Percentiles rank a stretch among this genome's conserved stretches.
Conservation (phyloP, 2,797 vertebrate genomes). For the Chelidonichthys spinosus region DNA sequence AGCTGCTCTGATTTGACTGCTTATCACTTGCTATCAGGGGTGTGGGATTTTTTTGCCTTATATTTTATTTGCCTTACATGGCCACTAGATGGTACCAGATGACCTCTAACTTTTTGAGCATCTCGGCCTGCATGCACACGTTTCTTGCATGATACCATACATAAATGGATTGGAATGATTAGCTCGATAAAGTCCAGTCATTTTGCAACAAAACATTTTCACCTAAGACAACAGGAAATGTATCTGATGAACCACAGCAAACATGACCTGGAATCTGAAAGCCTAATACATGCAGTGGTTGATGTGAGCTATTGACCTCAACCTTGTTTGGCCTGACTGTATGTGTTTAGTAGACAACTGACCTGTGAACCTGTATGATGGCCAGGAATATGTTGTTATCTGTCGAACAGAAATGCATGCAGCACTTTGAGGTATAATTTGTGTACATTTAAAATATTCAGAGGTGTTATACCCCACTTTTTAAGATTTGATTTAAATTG, state of each 20-base stretch:
- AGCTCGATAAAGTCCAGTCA: background rate
- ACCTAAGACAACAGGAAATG: background rate
- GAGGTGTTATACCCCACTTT: background rate
- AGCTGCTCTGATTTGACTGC: background rate
- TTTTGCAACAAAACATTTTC: background rate
- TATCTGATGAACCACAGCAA: background rate
- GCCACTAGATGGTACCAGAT: conserved; percentile 58
- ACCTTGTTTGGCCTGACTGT: conserved; percentile 8
- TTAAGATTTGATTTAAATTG: background rate
- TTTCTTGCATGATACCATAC: background rate
- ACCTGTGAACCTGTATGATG: background rate
- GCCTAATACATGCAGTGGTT: background rate
- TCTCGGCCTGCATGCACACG: background rate
- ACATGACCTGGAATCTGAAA: background rate
- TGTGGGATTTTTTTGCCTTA: background rate
- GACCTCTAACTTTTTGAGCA: background rate
- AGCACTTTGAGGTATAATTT: background rate
- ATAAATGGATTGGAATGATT: background rate
- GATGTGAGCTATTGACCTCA: conserved; percentile 5
- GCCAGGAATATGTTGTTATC: background rate
- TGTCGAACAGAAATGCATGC: background rate
- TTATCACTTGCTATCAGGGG: background rate
- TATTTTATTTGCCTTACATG: background rate
- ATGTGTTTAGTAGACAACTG: conserved; percentile 1
- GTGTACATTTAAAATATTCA: background rate